Evolutionary conservation across 1,140 invertebrate species (phyloP).

Genomic region (Orussus abietinus): DNA sequence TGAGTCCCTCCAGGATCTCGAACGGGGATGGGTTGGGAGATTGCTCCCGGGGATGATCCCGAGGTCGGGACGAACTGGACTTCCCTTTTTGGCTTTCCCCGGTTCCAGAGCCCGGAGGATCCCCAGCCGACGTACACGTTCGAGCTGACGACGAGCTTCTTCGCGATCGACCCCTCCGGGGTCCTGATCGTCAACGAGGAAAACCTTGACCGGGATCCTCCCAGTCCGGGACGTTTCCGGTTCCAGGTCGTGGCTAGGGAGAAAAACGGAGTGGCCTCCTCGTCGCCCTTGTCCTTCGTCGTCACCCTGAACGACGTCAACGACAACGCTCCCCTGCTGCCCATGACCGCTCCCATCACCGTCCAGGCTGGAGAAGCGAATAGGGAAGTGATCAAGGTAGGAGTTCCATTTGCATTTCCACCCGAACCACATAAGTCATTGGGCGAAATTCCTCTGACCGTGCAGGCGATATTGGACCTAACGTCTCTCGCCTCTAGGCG

Average conservation of each 20-base stretch:
- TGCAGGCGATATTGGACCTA: too few species aligned
- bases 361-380: conserved; percentile 78
- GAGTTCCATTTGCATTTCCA: conserved; percentile 5
- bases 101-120: conserved; percentile 60
- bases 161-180: conserved; percentile 72
- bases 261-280: conserved; percentile 71
- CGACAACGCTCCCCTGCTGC: conserved; percentile 76
- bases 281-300: conserved; percentile 72
- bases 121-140: conserved; percentile 73
- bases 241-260: conserved; percentile 82
- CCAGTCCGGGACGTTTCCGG: conserved; percentile 76
- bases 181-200: conserved; percentile 76
- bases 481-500: too few species aligned
- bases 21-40: too few species aligned
- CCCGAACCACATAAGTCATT: too few species aligned
- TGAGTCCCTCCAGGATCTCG: conserved; percentile 56
- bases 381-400: conserved; percentile 69
- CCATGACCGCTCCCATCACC: conserved; percentile 70
- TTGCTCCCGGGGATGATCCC: too few species aligned
- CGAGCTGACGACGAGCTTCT: conserved; percentile 80
- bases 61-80: too few species aligned
- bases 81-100: too few species aligned
- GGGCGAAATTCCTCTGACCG: too few species aligned
- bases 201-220: conserved; percentile 81
- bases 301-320: conserved; percentile 79